Percentiles rank a stretch among this genome's conserved stretches.
phyloP scores from a whole-genome alignment of 2,113 vertebrate species.

The Sinosuthora webbiana region DNA sequence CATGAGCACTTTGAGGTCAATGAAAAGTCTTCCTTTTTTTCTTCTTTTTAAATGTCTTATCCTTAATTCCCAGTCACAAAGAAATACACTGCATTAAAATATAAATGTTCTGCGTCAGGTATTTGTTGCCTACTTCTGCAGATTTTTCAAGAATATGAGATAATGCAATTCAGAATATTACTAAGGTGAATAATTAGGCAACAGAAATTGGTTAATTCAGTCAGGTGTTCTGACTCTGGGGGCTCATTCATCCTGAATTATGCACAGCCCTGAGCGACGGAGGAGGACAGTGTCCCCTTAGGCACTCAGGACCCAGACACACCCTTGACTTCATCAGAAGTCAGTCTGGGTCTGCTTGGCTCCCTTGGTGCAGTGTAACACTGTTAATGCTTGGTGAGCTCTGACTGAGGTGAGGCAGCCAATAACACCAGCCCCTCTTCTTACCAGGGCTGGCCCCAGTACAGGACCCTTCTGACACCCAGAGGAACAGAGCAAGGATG shows the following conservation, averaged over 20 bases:
- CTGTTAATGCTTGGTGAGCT: not conserved
- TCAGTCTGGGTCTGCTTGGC: not conserved
- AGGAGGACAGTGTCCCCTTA: not conserved
- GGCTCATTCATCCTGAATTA: not conserved
- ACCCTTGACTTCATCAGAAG: not conserved
- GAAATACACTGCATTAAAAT: not conserved
- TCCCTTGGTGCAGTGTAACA: rapidly evolving
- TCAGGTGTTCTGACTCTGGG: not conserved
- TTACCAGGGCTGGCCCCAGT: not conserved
- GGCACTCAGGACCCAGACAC: not conserved
- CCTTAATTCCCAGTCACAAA: not conserved
- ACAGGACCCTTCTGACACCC: not conserved
- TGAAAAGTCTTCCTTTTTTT: not conserved
- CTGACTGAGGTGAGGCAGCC: no score
- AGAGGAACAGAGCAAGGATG: not conserved
- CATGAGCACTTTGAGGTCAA: not conserved
- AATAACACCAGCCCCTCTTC: not conserved
- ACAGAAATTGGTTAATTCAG: not conserved
- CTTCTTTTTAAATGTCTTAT: no score
- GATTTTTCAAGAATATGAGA: not conserved
- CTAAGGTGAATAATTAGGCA: not conserved
- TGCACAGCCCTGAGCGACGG: not conserved
- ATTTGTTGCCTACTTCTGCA: not conserved
- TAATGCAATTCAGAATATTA: not conserved
- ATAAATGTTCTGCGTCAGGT: not conserved